These are phyloP conservation scores for Andrena hattorfiana DNA, from an alignment of 2,888 invertebrate genomes.

Conservation along the genomic window DNA sequence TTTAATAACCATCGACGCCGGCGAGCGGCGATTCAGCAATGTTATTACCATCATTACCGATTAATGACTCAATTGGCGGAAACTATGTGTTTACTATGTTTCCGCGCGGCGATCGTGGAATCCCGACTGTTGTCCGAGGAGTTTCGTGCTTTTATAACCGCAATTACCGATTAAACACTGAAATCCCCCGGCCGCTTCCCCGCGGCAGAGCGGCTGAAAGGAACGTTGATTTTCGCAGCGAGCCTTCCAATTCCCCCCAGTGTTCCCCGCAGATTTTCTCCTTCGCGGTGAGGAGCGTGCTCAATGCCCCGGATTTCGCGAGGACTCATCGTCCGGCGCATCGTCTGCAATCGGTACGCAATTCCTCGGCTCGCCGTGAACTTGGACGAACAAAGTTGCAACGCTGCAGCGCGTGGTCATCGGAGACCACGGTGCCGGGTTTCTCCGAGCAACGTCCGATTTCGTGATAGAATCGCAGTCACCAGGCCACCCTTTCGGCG, in stretches of 20 bases:
- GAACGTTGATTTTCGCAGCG: constrained; percentile 15
- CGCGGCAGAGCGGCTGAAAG: neutral
- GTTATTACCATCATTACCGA: constrained; percentile 56
- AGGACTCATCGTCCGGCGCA: too few relatives aligned
- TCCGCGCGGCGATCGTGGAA: constrained; percentile 6
- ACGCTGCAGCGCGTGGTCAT: neutral
- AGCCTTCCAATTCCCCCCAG: neutral
- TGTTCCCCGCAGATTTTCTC: too few relatives aligned
- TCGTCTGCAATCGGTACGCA: too few relatives aligned
- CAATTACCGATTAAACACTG: constrained; percentile 37
- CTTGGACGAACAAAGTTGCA: neutral
- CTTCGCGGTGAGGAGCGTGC: too few relatives aligned
- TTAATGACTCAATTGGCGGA: constrained; percentile 57
- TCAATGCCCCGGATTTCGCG: too few relatives aligned
- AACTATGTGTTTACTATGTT: constrained; percentile 46
- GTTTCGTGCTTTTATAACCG: constrained; percentile 9
- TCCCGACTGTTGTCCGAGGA: constrained; percentile 20
- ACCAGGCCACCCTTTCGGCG: constrained; percentile 53
- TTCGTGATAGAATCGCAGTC: constrained; percentile 31
- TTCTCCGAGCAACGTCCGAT: constrained; percentile 22
- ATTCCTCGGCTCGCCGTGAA: too few relatives aligned
- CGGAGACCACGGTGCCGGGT: constrained; percentile 3
- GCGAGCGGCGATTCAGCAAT: constrained; percentile 26
- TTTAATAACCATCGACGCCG: constrained; percentile 47
- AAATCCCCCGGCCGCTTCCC: neutral